phyloP scores from a whole-genome alignment of 2,888 invertebrate species.

The Poecilobothrus nobilitatus region DNA sequence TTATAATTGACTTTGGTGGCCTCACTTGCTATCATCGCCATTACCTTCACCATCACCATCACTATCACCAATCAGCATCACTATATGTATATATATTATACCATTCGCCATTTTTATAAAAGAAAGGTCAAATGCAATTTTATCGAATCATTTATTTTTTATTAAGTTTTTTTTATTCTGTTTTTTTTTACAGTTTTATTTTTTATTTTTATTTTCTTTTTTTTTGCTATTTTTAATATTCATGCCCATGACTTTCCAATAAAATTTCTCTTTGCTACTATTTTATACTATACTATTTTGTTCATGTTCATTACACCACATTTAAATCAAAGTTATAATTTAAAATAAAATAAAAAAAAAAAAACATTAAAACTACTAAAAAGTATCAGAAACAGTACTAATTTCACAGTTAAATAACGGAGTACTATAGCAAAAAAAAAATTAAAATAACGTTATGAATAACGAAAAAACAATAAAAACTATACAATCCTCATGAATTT shows the following conservation, averaged over 20 bases:
- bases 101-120: too few relatives aligned
- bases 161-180: background rate
- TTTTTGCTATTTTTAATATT: too few relatives aligned
- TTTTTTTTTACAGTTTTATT: background rate
- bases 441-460: too few relatives aligned
- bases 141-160: constrained; percentile 2
- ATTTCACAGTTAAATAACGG: background rate
- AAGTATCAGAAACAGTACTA: background rate
- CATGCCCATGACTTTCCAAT: background rate
- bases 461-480: background rate
- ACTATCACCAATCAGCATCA: too few relatives aligned
- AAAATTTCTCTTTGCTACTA: background rate
- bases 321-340: background rate
- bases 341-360: background rate
- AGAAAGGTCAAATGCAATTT: constrained; percentile 1
- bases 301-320: background rate
- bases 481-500: background rate
- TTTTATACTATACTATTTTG: background rate
- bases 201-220: too few relatives aligned
- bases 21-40: too few relatives aligned
- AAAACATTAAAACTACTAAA: background rate
- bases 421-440: background rate
- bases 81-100: too few relatives aligned
- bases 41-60: too few relatives aligned
- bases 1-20: background rate